A percentile compares a stretch with the other conserved stretches of the same genome.
These are phyloP conservation scores for Oenanthe oenanthe DNA, from an alignment of 2,113 vertebrate species.

Conservation along the genomic window DNA sequence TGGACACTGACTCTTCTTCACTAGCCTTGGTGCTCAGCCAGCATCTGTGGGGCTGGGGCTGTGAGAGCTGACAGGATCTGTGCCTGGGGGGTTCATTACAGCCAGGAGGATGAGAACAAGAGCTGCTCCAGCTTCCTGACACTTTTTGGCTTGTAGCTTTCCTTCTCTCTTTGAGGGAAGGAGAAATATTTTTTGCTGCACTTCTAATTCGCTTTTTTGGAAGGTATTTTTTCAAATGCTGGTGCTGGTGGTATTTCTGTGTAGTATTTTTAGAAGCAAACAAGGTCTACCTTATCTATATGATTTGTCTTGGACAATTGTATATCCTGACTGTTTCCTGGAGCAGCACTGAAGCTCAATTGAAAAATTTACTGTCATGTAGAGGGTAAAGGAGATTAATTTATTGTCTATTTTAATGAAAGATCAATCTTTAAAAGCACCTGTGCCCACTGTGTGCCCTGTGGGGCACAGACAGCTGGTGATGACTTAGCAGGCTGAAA, in stretches of 20 bases:
- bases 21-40: neutral
- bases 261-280: neutral
- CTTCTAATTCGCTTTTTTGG: neutral
- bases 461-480: neutral
- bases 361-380: neutral
- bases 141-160: neutral
- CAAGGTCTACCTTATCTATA: neutral
- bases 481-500: neutral
- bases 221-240: neutral
- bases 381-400: neutral
- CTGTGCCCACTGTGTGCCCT: neutral
- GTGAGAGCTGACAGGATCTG: fast-evolving
- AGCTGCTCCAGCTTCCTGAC: neutral
- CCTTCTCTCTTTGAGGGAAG: neutral
- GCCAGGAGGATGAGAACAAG: neutral
- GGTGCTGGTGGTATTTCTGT: neutral
- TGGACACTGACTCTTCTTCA: neutral
- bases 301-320: neutral
- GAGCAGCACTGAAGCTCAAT: neutral
- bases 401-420: neutral
- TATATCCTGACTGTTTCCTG: neutral
- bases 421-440: neutral
- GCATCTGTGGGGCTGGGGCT: neutral
- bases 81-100: neutral
- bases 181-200: neutral